Percentiles rank a stretch among this genome's conserved stretches.
phyloP scores from a whole-genome alignment of 2,797 vertebrate species.

The Emydoidea blandingii region DNA sequence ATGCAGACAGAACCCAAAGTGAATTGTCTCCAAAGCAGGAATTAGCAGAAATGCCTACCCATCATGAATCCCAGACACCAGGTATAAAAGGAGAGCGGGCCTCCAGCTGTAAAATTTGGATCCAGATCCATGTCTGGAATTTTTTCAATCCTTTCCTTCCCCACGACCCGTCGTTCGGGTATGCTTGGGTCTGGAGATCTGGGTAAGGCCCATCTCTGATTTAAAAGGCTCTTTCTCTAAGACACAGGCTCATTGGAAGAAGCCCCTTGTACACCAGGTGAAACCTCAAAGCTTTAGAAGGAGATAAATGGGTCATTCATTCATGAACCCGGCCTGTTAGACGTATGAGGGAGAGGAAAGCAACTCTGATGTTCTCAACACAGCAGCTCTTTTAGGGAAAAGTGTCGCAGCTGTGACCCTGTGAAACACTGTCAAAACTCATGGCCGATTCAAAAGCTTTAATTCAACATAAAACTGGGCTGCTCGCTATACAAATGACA shows the following conservation, averaged over 20 bases:
- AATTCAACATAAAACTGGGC: conserved; percentile 55
- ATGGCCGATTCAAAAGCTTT: conserved; percentile 59
- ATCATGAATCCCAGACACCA: neutral
- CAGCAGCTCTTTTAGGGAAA: conserved; percentile 47
- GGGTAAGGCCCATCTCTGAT: conserved; percentile 30
- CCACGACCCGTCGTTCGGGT: neutral
- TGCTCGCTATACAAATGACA: neutral
- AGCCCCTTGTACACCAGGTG: conserved; percentile 64
- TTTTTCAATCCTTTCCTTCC: conserved; percentile 41
- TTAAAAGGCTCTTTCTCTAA: conserved; percentile 46
- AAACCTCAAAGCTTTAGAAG: conserved; percentile 23
- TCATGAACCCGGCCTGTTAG: neutral
- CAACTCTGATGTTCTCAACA: conserved; percentile 45
- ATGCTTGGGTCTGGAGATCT: conserved; percentile 55
- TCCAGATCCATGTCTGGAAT: conserved; percentile 2
- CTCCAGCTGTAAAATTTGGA: conserved; percentile 67
- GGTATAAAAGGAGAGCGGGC: conserved; percentile 1
- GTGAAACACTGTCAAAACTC: conserved; percentile 69
- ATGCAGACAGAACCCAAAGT: neutral
- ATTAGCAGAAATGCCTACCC: neutral
- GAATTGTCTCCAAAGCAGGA: neutral
- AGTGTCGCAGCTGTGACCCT: conserved; percentile 72
- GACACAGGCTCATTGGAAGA: conserved; percentile 67
- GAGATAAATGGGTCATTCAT: conserved; percentile 58
- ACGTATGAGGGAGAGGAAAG: neutral